Evolutionary conservation across 2,113 vertebrate species (phyloP), one percentile per base, ranked within the genome.

Genomic region (Alethe castanea): DNA sequence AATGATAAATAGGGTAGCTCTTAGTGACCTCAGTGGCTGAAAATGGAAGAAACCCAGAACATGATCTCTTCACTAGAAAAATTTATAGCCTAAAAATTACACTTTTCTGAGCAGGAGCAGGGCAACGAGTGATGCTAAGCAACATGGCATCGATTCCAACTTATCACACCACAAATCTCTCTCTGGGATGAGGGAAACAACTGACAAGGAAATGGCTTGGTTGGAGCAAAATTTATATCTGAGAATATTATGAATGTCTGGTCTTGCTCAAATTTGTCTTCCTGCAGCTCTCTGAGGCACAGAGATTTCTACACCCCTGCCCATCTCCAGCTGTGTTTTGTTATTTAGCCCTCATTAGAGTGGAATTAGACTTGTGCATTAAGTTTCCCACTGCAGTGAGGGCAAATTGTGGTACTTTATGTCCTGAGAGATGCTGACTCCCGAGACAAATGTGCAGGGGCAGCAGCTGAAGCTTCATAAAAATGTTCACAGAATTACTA

Each of bases 11-110:
- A 52, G 36, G 50, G 36, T 45, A 76, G 72, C 33, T 92, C 53
- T 95, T 54, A 78, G 76, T 93, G 92, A 95, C 86, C 86, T 92
- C 78, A 86, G 44, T 57, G 74, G 26, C 19, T 94, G 65, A 73
- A 79, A 89, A 81, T 11, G 64, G 72, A 67, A 84, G 80, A 65
- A 85, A 81, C 50, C 12, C 28, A 52, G 64, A 83, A 35, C 25
- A 54, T 94, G 95, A 90, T 93, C 87, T 92, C 90, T 76, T 91
- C 54, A 26, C 61, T 52, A 54, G 86, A 64, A 95, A 93, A 90
- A 93, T 92, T 96, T 93, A 95, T 76, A 69, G 72, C 48, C 42
- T 60, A 53, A n/a, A 88, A 86, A 90, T 92, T 40, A 61, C 80
- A 90, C 65, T 74, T 69, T 64, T 56, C 71, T 29, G 64, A 78